These are phyloP conservation scores for Rhagonycha fulva DNA, from an alignment of 2,888 invertebrate genomes.

Conservation along the genomic window DNA sequence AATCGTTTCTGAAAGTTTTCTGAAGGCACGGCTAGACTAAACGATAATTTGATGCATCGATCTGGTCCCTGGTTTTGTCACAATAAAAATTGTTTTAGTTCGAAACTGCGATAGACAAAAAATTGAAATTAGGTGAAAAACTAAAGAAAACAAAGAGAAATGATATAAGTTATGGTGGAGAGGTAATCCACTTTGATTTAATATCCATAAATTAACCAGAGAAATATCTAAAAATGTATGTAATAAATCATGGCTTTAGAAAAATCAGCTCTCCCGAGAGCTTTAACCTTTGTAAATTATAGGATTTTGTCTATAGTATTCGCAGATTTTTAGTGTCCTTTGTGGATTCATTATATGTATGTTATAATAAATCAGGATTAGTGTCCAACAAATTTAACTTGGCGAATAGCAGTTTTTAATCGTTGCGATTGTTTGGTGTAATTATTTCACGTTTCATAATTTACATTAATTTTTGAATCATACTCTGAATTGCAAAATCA, in stretches of 20 bases:
- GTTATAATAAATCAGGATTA: slow-evolving; percentile 30
- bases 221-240: slow-evolving; percentile 18
- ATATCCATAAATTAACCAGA: slow-evolving; percentile 6
- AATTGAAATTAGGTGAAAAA: neutral
- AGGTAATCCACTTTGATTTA: neutral
- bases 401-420: slow-evolving; percentile 22
- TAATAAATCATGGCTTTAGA: slow-evolving; percentile 30
- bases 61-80: neutral
- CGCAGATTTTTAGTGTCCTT: slow-evolving; percentile 24
- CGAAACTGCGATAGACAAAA: neutral
- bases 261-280: slow-evolving; percentile 29
- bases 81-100: neutral
- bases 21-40: neutral
- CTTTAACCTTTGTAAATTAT: slow-evolving; percentile 30
- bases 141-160: neutral
- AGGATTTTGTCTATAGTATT: slow-evolving; percentile 27
- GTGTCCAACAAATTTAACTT: slow-evolving; percentile 24
- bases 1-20: neutral
- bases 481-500: neutral
- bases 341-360: slow-evolving; percentile 29
- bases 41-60: neutral
- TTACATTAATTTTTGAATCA: neutral
- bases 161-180: neutral
- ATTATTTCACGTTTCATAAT: neutral
- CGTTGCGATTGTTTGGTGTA: slow-evolving; percentile 20